Percentiles rank a stretch among this genome's conserved stretches.
These are phyloP conservation scores for Muscicapa comitata DNA, from an alignment of 2,797 vertebrate species.

Conservation along the genomic window DNA sequence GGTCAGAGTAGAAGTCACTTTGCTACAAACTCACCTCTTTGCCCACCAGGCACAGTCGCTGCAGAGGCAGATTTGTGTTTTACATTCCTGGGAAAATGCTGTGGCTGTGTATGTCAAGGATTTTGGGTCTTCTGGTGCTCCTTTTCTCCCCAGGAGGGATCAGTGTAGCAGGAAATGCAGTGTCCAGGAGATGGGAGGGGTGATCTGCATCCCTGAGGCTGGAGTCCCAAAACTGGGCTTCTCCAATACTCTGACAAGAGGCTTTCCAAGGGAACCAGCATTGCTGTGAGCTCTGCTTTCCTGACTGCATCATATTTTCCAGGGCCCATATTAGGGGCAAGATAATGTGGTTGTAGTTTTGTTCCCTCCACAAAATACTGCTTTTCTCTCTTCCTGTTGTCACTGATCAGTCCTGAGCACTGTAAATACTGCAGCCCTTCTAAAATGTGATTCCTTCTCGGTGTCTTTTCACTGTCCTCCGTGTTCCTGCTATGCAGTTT, in stretches of 20 bases:
- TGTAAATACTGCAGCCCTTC: neutral
- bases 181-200: neutral
- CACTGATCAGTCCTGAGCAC: neutral
- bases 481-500: neutral
- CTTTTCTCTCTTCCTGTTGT: neutral
- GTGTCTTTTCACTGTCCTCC: neutral
- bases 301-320: neutral
- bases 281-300: neutral
- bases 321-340: neutral
- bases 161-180: fast-evolving
- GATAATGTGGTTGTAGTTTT: neutral
- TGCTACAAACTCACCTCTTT: neutral
- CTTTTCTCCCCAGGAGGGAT: neutral
- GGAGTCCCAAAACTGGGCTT: neutral
- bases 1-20: neutral
- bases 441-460: neutral
- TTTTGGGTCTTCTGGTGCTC: neutral
- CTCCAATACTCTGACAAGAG: neutral
- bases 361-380: neutral
- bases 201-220: neutral
- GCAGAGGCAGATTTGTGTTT: neutral
- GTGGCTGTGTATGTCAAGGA: neutral
- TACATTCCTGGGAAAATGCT: neutral
- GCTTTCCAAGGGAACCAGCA: neutral
- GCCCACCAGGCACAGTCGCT: neutral